Evolutionary conservation across 2,888 invertebrate species (phyloP).

Genomic region (Drosophila ezoana): DNA sequence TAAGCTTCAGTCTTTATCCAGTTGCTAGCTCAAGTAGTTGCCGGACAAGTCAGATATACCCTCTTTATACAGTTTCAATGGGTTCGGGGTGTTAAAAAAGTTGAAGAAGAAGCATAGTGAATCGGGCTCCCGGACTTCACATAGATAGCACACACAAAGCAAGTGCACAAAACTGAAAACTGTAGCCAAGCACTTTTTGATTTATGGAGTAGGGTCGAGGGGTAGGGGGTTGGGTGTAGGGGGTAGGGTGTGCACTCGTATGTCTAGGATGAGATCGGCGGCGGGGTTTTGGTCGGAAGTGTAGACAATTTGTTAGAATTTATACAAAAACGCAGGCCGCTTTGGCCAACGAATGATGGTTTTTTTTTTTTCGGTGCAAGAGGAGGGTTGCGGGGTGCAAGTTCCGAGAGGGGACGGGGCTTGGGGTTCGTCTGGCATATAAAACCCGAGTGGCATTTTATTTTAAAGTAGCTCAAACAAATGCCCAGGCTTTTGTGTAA

Average conservation of each 20-base stretch:
- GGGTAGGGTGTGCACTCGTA: background rate
- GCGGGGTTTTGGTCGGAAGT: conserved; percentile 64
- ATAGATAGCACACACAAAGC: conserved; percentile 72
- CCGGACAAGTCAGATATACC: no score
- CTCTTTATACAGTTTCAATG: no score
- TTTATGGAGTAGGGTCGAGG: conserved; percentile 41
- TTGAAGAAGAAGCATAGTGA: conserved; percentile 20
- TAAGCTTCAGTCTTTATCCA: no score
- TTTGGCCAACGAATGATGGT: conserved; percentile 58
- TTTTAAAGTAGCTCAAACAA: conserved; percentile 78
- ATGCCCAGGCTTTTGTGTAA: conserved; percentile 73
- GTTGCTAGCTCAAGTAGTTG: no score
- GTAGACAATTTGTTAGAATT: conserved; percentile 81
- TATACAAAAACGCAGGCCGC: conserved; percentile 72
- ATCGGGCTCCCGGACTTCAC: conserved; percentile 32
- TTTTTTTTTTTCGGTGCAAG: conserved; percentile 4
- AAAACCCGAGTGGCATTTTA: conserved; percentile 77
- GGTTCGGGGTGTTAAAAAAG: conserved; percentile 13
- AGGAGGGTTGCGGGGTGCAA: no score
- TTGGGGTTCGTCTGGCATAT: conserved; percentile 33
- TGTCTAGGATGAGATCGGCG: conserved; percentile 18
- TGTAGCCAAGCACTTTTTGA: conserved; percentile 80
- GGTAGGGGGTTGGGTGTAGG: background rate
- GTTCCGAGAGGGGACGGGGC: background rate
- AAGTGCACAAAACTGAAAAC: conserved; percentile 77